These are phyloP conservation scores for Gallinago nigripennis DNA, from an alignment of 2,797 vertebrate genomes.

Conservation along the genomic window DNA sequence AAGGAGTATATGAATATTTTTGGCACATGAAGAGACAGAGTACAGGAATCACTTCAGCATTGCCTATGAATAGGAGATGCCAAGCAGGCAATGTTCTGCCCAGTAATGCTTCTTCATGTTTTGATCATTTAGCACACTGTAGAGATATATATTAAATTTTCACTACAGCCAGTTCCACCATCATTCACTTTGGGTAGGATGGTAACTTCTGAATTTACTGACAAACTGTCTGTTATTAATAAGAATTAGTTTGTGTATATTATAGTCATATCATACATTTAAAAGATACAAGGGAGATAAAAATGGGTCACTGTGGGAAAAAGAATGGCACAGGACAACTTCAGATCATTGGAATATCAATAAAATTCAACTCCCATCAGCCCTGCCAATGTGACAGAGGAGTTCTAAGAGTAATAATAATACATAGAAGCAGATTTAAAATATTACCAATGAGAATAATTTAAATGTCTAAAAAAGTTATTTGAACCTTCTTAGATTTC, in stretches of 20 bases:
- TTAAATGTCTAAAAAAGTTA: not conserved
- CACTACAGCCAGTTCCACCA: not conserved
- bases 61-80: not conserved
- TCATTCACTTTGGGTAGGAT: not conserved
- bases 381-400: not conserved
- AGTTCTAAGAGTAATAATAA: not conserved
- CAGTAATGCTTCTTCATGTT: not conserved
- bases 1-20: not conserved
- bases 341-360: not conserved
- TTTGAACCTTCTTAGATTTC: not conserved
- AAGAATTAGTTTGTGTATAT: not conserved
- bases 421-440: not conserved
- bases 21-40: not conserved
- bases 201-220: not conserved
- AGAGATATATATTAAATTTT: not conserved
- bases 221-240: not conserved
- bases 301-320: not conserved
- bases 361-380: not conserved
- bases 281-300: not conserved
- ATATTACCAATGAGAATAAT: not conserved
- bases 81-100: not conserved
- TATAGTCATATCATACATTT: not conserved
- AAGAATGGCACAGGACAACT: not conserved
- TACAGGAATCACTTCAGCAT: not conserved
- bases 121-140: not conserved